Base-by-base conservation (phyloP, 2,888 invertebrate genomes). In the Athalia circularis region DNA sequence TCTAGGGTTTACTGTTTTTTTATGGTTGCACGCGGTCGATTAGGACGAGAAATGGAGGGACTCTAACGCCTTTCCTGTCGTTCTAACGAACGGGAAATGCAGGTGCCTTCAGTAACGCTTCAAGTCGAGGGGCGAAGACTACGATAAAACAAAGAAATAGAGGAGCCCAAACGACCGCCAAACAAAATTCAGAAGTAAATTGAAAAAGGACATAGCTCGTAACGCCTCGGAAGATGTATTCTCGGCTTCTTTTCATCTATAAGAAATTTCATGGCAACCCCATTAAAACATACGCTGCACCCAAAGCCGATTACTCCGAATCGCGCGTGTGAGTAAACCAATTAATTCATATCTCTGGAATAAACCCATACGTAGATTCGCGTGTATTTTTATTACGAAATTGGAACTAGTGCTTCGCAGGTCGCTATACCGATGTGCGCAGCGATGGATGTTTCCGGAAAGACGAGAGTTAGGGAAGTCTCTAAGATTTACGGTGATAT, bases 11-110 rank as follows among this genome's bases (percentile, higher is more conserved):
- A 75, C 75, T 8, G 64, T 62, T 62, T 64, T 75, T 75, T 75
- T 75, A 75, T 75, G 75, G 62, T 13, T 62, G 64, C 62, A 11
- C 62, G 64, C 75, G 62, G 62, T 75, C 62, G 75, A 75, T 75
- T 75, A 75, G 62, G 64, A 64, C 75, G 4, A 75, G 75, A 50
- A 75, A 75, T 45, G 43, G 11, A 43, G 61, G 62, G 64, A 50
- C 54, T 62, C 62, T 11, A 62, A 75, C 75, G 64, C 64, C 75
- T 64, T 52, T 75, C 62, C 29, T 13, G 62, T 75, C 75, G 48
- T 75, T 75, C 75, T 48, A 64, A 64, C 62, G 59, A 61, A 62
- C 62, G 75, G 75, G 6, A 59, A 72, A 72, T 59, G 7, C 59
- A 72, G 72, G 57, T 72, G 45, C 72, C 59, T 11, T 13, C 52